Evolutionary conservation across 2,888 invertebrate genomes (phyloP).

Genomic region (Temnothorax unifasciatus): DNA sequence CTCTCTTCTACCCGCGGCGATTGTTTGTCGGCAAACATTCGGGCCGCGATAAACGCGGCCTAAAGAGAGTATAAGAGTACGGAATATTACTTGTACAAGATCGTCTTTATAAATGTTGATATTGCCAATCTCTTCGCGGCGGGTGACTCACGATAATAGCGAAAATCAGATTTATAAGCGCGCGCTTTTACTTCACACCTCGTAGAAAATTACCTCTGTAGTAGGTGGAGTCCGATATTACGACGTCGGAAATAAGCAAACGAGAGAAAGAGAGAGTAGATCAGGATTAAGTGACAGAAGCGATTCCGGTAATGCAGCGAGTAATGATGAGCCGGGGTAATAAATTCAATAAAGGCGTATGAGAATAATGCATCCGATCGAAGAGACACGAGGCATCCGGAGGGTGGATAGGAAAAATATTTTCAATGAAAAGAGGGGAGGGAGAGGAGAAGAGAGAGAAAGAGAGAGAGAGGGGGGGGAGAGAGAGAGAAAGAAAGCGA

Average conservation of each 20-base stretch:
- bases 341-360: slow-evolving; percentile 51
- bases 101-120: slow-evolving; percentile 53
- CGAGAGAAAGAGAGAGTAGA: not conserved
- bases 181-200: slow-evolving; percentile 28
- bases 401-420: slow-evolving; percentile 43
- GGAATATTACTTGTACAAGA: slow-evolving; percentile 60
- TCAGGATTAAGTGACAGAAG: slow-evolving; percentile 15
- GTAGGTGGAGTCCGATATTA: not conserved
- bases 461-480: not conserved
- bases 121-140: slow-evolving; percentile 59
- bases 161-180: slow-evolving; percentile 60
- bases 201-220: slow-evolving; percentile 18
- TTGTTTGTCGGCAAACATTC: slow-evolving; percentile 70
- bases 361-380: slow-evolving; percentile 49
- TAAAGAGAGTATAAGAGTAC: slow-evolving; percentile 59
- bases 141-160: slow-evolving; percentile 45
- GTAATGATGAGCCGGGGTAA: slow-evolving; percentile 44
- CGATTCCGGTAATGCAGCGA: slow-evolving; percentile 35
- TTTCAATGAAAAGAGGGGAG: slow-evolving; percentile 6
- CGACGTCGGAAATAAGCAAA: slow-evolving; percentile 25
- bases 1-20: slow-evolving; percentile 58
- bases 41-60: slow-evolving; percentile 57
- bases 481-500: slow-evolving; percentile 13
- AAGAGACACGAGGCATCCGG: slow-evolving; percentile 37
- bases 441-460: not conserved